phyloP scores from a whole-genome alignment of 2,888 invertebrate species.

The Patella pellucida region DNA sequence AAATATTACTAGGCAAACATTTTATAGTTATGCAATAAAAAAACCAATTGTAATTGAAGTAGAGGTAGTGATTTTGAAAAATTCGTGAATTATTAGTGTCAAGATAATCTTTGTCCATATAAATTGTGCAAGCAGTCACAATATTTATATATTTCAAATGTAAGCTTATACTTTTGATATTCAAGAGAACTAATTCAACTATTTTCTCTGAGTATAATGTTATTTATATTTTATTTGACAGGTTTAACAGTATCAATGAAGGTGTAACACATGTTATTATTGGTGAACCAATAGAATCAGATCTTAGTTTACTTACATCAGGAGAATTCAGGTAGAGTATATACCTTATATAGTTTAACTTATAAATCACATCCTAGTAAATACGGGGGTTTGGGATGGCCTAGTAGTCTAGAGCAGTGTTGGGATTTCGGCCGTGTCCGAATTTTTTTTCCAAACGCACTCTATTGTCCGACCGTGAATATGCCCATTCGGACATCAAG shows the following conservation, averaged over 20 bases:
- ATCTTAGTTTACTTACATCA: slow-evolving; percentile 53
- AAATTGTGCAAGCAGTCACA: not conserved
- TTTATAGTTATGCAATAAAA: too few species aligned
- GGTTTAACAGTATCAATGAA: slow-evolving; percentile 81
- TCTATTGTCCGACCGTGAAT: too few species aligned
- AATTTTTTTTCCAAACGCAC: too few species aligned
- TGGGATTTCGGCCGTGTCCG: too few species aligned
- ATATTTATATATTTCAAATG: too few species aligned
- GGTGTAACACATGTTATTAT: slow-evolving; percentile 86
- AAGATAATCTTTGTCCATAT: not conserved
- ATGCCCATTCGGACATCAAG: too few species aligned
- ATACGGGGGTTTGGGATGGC: too few species aligned
- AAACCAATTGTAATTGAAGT: not conserved
- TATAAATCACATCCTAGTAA: not conserved
- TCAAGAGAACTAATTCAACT: too few species aligned
- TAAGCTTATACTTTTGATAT: not conserved
- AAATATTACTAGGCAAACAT: too few species aligned
- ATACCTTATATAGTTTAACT: not conserved
- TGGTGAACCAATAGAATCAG: slow-evolving; percentile 73
- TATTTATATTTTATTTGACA: too few species aligned
- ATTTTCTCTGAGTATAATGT: not conserved
- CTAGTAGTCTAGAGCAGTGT: too few species aligned
- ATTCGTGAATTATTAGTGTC: not conserved
- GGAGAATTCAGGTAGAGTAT: slow-evolving; percentile 43
- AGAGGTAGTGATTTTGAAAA: not conserved